phyloP scores from a whole-genome alignment of 1,140 invertebrate genomes.

The Bombus polaris region DNA sequence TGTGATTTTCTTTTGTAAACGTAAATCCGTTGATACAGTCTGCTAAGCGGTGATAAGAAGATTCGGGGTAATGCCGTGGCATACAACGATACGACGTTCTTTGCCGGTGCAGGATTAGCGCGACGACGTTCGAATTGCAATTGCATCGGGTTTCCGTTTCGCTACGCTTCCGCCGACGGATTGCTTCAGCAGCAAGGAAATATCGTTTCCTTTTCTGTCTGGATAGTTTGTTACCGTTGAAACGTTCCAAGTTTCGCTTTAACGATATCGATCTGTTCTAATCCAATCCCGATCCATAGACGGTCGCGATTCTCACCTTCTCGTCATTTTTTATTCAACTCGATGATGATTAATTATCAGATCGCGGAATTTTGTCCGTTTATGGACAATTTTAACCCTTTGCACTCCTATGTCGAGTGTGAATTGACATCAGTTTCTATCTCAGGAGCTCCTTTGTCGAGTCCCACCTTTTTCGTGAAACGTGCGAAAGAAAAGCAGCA shows the following conservation, averaged over 20 bases:
- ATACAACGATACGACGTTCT: not conserved
- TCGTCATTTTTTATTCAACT: not conserved
- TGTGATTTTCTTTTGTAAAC: too few species aligned
- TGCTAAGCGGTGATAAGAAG: not conserved
- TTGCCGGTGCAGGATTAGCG: not conserved
- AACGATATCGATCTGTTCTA: conserved; percentile 54
- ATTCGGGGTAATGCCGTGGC: too few species aligned
- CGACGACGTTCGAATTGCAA: conserved; percentile 23
- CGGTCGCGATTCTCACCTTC: not conserved
- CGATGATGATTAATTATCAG: not conserved
- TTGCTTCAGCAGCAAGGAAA: conserved; percentile 52
- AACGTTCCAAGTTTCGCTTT: conserved; percentile 29
- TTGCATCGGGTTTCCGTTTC: conserved; percentile 38
- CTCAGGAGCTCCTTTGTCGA: too few species aligned
- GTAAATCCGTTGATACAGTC: too few species aligned
- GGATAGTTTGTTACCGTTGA: conserved; percentile 25
- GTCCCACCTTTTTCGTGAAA: too few species aligned
- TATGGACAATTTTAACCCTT: too few species aligned
- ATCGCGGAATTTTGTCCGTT: too few species aligned
- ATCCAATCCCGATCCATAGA: not conserved
- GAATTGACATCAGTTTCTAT: too few species aligned
- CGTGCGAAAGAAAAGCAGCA: too few species aligned
- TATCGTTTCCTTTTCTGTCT: conserved; percentile 56
- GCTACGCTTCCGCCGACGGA: conserved; percentile 31
- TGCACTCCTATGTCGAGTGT: too few species aligned